Base-by-base conservation (phyloP, 2,888 invertebrate species). In the Drosophila kuntzei region DNA sequence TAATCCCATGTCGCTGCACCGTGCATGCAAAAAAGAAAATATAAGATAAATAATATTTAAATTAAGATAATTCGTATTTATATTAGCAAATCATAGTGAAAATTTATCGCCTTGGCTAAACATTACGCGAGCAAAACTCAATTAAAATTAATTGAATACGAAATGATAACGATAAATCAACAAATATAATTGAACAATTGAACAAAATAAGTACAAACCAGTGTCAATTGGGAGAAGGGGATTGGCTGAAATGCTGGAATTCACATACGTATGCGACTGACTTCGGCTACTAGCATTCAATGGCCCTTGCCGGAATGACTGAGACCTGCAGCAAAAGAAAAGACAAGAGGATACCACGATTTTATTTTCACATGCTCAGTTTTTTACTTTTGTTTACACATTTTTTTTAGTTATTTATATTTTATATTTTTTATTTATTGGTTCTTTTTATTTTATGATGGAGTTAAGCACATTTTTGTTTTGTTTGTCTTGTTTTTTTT, bases 171-270 rank as follows among this genome's bases (percentile, higher is more conserved):
- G 57, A 78, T 77, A 75, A 80, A 73, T 76, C 81, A 80, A 66
- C 44, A 67, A 71, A 72, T 77, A 78, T 76, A 87, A 80, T 79
- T 76, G 71, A 83, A 87, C 82, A 83, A 83, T 76, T 78, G 69
- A 79, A 89, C 77, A 86, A 91, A 90, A 90, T 80, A 90, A 92
- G 92, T 92, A 92, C 92, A 92, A 94, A 94, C 95, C 94, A 92
- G 94, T 95, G 93, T 94, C 97, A 94, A 97, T 96, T 94, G 97
- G 97, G 95, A 97, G 96, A 95, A 97, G 95, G 94, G 97, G 97
- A 94, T 97, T 97, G 93, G 97, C 97, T 94, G 97, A 97, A 94
- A 97, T 95, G 95, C 96, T 96, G 94, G 95, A 95, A 94, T 95
- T 96, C 94, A 95, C 95, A 94, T 95, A 94, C 93, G 94, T 94